Percentiles rank a stretch among this genome's conserved stretches.
Evolutionary conservation across 2,888 invertebrate species (phyloP).

Genomic region (Eilema depressum): DNA sequence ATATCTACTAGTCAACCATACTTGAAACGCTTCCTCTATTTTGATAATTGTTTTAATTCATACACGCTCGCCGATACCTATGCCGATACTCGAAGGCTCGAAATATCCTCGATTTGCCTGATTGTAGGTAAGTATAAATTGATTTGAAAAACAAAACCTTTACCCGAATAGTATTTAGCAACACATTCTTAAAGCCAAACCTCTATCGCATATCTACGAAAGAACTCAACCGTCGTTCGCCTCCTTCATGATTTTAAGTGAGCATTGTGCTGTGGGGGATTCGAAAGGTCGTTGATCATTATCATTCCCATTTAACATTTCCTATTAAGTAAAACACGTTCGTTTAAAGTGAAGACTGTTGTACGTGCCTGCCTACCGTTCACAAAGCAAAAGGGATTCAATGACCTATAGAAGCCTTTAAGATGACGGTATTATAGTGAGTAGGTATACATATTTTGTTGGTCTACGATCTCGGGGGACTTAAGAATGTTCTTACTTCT

Average conservation of each 20-base stretch:
- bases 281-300: conserved; percentile 43
- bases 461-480: not conserved
- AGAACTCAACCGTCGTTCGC: conserved; percentile 9
- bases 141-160: too few relatives aligned
- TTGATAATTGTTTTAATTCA: too few relatives aligned
- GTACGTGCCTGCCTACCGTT: conserved; percentile 7
- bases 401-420: conserved; percentile 21
- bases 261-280: conserved; percentile 39
- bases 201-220: conserved; percentile 1
- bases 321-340: conserved; percentile 41
- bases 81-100: too few relatives aligned
- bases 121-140: too few relatives aligned
- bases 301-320: conserved; percentile 47
- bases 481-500: not conserved
- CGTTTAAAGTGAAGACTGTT: conserved; percentile 23
- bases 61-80: too few relatives aligned
- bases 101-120: not conserved
- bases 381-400: conserved; percentile 11
- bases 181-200: not conserved
- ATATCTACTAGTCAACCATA: too few relatives aligned
- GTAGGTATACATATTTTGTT: conserved; percentile 19
- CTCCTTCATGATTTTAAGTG: conserved; percentile 45
- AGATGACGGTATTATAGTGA: conserved; percentile 20
- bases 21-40: too few relatives aligned
- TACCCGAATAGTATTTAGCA: not conserved